Percentiles rank a stretch among this genome's conserved stretches.
Conservation (phyloP, 2,797 vertebrate genomes). For the Acanthiza pusilla region DNA sequence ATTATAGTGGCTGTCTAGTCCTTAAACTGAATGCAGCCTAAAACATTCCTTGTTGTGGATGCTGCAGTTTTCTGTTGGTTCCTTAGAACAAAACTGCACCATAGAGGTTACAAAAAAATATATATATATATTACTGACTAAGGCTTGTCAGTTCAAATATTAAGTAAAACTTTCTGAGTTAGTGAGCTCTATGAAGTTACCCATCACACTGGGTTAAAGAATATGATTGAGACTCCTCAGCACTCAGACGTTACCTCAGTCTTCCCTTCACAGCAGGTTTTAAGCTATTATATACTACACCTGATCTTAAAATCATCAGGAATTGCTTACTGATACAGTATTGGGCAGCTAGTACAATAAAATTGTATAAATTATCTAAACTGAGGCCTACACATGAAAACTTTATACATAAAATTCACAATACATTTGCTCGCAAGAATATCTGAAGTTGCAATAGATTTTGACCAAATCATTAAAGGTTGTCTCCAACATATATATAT, state of each 20-base stretch:
- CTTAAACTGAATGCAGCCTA: background rate
- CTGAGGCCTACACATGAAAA: background rate
- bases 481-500: background rate
- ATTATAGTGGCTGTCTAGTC: background rate
- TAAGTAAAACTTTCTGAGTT: background rate
- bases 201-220: background rate
- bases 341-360: background rate
- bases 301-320: background rate
- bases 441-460: background rate
- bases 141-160: background rate
- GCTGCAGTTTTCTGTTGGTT: background rate
- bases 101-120: background rate
- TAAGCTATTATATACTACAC: background rate
- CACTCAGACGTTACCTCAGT: background rate
- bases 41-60: background rate
- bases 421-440: background rate
- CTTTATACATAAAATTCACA: background rate
- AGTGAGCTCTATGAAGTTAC: background rate
- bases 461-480: background rate
- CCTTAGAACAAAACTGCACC: background rate
- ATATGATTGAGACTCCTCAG: background rate
- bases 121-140: no score
- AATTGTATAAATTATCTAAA: background rate
- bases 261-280: background rate
- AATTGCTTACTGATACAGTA: background rate